These are phyloP conservation scores for Tillus elongatus DNA, from an alignment of 2,888 invertebrate genomes.

Conservation along the genomic window DNA sequence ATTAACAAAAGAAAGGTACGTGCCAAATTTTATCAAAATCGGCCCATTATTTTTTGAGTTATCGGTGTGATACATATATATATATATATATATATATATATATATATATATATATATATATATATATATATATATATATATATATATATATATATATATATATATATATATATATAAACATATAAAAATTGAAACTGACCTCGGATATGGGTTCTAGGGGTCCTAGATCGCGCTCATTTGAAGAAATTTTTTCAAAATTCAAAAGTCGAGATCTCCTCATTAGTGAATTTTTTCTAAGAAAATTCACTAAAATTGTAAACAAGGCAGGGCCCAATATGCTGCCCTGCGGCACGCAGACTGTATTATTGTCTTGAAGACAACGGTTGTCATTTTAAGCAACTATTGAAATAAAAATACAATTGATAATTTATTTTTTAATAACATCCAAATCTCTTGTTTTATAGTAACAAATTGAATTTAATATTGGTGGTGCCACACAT, in stretches of 20 bases:
- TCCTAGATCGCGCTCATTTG: not conserved
- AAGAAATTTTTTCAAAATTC: not conserved
- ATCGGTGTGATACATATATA: not conserved
- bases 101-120: not conserved
- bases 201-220: not conserved
- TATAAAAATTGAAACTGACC: not conserved
- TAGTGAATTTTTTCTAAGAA: conserved; percentile 1
- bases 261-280: not conserved
- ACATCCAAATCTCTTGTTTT: too few species aligned
- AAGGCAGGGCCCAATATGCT: too few species aligned
- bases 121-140: conserved; percentile 1
- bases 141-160: conserved; percentile 15
- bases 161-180: conserved; percentile 5
- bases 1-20: too few species aligned
- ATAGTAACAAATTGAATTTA: too few species aligned
- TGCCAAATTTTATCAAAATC: too few species aligned
- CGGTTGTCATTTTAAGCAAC: too few species aligned
- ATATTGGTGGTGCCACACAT: too few species aligned
- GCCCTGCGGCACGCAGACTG: too few species aligned
- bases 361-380: too few species aligned
- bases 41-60: too few species aligned
- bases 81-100: not conserved
- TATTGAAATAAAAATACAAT: too few species aligned
- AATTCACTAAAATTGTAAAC: conserved; percentile 12
- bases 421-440: too few species aligned